phyloP scores from a whole-genome alignment of 2,888 invertebrate genomes.

The Busseola fusca region DNA sequence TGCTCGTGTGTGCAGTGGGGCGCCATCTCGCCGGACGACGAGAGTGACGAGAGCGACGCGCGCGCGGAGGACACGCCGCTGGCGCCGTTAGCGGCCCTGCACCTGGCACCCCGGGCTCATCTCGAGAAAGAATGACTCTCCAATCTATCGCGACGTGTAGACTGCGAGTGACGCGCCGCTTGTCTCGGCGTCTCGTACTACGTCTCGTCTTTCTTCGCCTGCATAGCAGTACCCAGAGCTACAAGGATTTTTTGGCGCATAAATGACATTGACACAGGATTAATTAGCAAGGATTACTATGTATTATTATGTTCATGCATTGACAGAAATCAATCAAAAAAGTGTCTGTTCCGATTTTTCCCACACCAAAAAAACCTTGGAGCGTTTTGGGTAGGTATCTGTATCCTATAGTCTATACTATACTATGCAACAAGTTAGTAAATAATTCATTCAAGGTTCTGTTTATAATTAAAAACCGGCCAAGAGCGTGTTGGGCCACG shows the following conservation, averaged over 20 bases:
- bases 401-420: too few species aligned
- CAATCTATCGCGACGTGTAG: neutral
- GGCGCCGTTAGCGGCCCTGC: neutral
- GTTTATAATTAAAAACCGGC: too few species aligned
- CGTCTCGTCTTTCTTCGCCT: neutral
- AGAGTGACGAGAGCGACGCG: conserved; percentile 40
- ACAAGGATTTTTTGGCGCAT: neutral
- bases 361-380: neutral
- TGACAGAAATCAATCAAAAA: neutral
- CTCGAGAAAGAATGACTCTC: neutral
- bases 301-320: neutral
- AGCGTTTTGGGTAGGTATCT: neutral
- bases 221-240: neutral
- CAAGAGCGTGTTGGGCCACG: too few species aligned
- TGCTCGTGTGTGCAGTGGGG: conserved; percentile 71
- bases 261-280: neutral
- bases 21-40: conserved; percentile 67
- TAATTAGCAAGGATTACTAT: neutral
- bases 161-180: neutral
- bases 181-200: conserved; percentile 4
- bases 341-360: too few species aligned
- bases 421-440: too few species aligned
- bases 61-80: conserved; percentile 37
- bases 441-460: too few species aligned
- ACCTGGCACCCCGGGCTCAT: neutral